Conservation (phyloP, 2,797 vertebrate species). For the Alauda arvensis region DNA sequence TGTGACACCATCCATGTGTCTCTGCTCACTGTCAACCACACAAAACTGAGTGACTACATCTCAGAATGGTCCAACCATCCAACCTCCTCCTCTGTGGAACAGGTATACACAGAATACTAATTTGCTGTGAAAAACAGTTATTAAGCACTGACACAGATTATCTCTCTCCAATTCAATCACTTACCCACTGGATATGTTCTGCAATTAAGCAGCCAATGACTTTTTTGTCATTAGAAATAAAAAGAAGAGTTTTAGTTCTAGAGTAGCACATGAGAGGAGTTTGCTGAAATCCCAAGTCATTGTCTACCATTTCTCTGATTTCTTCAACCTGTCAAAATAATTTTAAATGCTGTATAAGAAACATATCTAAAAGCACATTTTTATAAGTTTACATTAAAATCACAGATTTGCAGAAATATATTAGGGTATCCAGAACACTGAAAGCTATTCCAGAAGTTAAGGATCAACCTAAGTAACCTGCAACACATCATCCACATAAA, state of each 20-base stretch:
- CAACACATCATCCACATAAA: background rate
- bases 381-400: background rate
- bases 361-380: background rate
- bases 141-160: background rate
- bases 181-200: constrained; percentile 97
- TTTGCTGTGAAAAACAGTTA: background rate
- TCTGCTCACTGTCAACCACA: background rate
- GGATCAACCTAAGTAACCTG: background rate
- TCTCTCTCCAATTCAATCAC: constrained; percentile 31
- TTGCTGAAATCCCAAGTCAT: constrained; percentile 97
- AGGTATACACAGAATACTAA: background rate
- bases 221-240: constrained; percentile 97
- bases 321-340: constrained; percentile 88
- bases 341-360: background rate
- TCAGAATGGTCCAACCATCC: background rate
- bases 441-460: background rate
- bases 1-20: background rate
- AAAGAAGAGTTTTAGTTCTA: constrained; percentile 96
- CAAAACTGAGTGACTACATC: background rate
- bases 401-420: background rate
- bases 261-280: constrained; percentile 92
- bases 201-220: constrained; percentile 95
- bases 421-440: background rate
- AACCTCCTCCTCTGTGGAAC: background rate
- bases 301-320: constrained; percentile 99